Conservation (phyloP, 2,888 invertebrate genomes). For the Caenorhabditis imperialis region DNA sequence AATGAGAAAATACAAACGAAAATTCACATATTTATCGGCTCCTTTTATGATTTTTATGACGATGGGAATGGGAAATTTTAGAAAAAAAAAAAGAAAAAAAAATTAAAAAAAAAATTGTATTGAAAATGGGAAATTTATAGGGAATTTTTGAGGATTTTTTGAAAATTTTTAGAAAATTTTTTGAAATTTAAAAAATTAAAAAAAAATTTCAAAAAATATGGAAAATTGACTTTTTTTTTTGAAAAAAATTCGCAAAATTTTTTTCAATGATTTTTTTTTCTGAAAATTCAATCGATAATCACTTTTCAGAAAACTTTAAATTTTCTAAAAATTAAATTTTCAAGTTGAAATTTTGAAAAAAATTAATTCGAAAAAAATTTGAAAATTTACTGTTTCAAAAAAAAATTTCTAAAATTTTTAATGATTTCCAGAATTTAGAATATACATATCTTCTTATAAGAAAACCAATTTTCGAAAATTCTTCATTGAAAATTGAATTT, state of each 20-base stretch:
- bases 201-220: too few species aligned
- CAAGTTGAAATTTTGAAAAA: not conserved
- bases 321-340: conserved; percentile 2
- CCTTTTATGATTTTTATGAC: too few species aligned
- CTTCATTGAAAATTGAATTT: too few species aligned
- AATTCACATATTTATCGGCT: too few species aligned
- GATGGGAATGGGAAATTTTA: not conserved
- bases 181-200: not conserved
- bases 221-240: too few species aligned
- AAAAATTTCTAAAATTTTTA: too few species aligned
- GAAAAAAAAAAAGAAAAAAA: conserved; percentile 1
- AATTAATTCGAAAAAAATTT: not conserved
- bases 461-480: too few species aligned
- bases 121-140: conserved; percentile 3
- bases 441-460: too few species aligned
- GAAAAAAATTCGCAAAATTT: too few species aligned
- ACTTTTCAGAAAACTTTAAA: not conserved
- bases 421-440: not conserved
- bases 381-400: too few species aligned
- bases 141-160: conserved; percentile 1
- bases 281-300: conserved; percentile 18
- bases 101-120: too few species aligned
- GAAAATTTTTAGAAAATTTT: not conserved
- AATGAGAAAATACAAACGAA: too few species aligned
- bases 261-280: conserved; percentile 69